Conservation (phyloP, 37 sponge, comb jelly and placozoan species). For the Crambe crambe region DNA sequence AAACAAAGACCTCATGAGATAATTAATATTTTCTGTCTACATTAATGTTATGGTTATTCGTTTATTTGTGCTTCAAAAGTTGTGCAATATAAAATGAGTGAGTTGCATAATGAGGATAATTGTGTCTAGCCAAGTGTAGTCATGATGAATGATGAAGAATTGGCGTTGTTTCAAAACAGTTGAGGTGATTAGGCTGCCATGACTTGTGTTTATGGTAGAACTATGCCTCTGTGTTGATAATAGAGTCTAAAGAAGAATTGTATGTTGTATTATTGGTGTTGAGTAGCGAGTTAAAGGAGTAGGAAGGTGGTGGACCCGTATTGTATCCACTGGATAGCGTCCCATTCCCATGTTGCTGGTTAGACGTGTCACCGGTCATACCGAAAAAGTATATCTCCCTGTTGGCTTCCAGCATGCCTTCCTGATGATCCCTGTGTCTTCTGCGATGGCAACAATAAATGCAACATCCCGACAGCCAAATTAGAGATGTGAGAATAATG, state of each 20-base stretch:
- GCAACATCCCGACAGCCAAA: slow-evolving; percentile 58
- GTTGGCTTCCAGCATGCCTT: slow-evolving; percentile 38
- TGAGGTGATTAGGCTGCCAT: too few species aligned
- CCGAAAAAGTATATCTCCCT: slow-evolving; percentile 43
- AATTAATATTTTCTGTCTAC: background rate
- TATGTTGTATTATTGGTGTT: background rate
- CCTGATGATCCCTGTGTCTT: slow-evolving; percentile 9
- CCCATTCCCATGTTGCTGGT: background rate
- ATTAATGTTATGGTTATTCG: too few species aligned
- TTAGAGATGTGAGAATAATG: slow-evolving; percentile 32
- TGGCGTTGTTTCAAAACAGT: too few species aligned
- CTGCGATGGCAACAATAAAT: slow-evolving; percentile 46
- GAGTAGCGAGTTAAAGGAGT: slow-evolving; percentile 17
- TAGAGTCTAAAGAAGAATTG: slow-evolving; percentile 42
- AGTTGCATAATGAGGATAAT: too few species aligned
- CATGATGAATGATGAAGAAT: too few species aligned
- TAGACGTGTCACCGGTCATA: background rate
- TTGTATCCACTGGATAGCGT: slow-evolving; percentile 42
- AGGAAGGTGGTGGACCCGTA: slow-evolving; percentile 11
- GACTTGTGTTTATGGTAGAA: too few species aligned
- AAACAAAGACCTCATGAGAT: slow-evolving; percentile 6
- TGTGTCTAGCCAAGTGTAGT: too few species aligned
- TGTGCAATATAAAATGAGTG: too few species aligned
- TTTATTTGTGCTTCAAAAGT: too few species aligned
- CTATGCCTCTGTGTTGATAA: background rate